Evolutionary conservation across 2,113 vertebrate genomes (phyloP).

Genomic region (Bubo scandiacus): DNA sequence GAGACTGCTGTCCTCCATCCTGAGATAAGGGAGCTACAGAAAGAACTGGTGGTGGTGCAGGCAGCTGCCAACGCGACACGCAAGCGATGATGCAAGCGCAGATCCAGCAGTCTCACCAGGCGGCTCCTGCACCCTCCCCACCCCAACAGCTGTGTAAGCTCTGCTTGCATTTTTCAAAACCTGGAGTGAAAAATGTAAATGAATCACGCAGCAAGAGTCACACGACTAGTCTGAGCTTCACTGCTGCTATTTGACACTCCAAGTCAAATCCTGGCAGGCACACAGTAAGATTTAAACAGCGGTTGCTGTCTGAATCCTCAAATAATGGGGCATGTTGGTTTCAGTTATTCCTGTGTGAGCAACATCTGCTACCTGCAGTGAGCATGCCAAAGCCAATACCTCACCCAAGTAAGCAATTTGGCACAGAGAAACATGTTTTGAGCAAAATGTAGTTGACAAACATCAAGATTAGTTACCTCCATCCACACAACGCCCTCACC

Average conservation of each 20-base stretch:
- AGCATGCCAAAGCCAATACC: not conserved
- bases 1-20: conserved; percentile 25
- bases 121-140: not conserved
- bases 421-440: not conserved
- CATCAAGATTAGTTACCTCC: not conserved
- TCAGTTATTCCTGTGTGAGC: not conserved
- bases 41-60: not conserved
- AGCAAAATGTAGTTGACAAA: not conserved
- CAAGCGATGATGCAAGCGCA: conserved; percentile 54
- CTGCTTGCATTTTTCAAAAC: not conserved
- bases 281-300: not conserved
- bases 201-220: not conserved
- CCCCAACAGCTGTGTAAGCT: not conserved
- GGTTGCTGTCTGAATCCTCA: not conserved
- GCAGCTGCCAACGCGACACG: conserved; percentile 2
- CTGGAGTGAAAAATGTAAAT: conserved; percentile 21
- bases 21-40: conserved; percentile 45
- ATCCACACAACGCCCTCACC: not conserved
- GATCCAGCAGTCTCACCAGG: not conserved
- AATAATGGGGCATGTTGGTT: not conserved
- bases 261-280: not conserved
- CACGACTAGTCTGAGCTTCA: not conserved
- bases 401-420: not conserved
- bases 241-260: not conserved
- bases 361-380: not conserved